phyloP scores from a whole-genome alignment of 2,113 vertebrate species.

The Abramis brama region DNA sequence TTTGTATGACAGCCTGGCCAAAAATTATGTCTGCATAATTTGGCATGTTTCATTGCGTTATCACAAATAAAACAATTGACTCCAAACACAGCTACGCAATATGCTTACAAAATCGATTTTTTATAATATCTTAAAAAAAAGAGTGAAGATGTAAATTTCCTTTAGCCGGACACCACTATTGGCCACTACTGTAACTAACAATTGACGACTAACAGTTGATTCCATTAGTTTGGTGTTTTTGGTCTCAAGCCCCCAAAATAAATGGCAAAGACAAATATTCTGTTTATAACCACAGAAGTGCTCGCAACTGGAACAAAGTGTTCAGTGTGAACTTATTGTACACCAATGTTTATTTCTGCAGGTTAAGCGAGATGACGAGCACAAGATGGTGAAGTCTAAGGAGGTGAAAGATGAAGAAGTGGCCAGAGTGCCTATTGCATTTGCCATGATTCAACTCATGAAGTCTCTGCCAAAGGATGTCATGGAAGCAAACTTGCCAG shows the following conservation, averaged over 20 bases:
- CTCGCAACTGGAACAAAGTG: neutral
- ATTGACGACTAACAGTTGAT: neutral
- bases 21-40: too few species aligned
- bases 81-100: too few species aligned
- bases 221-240: neutral
- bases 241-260: neutral
- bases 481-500: slow-evolving; percentile 91
- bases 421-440: slow-evolving; percentile 88
- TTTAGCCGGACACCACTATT: too few species aligned
- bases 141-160: too few species aligned
- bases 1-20: too few species aligned
- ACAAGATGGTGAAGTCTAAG: slow-evolving; percentile 90
- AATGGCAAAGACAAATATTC: neutral
- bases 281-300: neutral
- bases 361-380: slow-evolving; percentile 92
- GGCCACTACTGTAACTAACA: neutral
- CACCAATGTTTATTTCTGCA: slow-evolving; percentile 61
- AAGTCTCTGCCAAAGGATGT: slow-evolving; percentile 86
- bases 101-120: too few species aligned
- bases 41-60: too few species aligned
- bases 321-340: neutral
- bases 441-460: slow-evolving; percentile 95
- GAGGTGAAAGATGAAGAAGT: slow-evolving; percentile 92
- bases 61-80: too few species aligned
- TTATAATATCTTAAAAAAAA: too few species aligned